Conservation (phyloP, 2,113 vertebrate genomes). For the Neotoma lepida region DNA sequence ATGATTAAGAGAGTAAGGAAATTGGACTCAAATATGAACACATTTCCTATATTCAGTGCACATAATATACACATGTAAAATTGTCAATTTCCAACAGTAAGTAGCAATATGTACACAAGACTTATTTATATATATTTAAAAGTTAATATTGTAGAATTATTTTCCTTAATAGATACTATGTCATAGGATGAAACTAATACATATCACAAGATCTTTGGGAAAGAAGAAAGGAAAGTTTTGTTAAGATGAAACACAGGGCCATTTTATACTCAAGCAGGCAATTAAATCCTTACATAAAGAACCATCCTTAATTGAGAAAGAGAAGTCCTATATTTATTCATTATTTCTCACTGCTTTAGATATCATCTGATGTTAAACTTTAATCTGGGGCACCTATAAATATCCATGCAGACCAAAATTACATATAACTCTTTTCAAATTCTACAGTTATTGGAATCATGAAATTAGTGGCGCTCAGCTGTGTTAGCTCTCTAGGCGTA, state of each 20-base stretch:
- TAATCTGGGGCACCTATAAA: slow-evolving; percentile 44
- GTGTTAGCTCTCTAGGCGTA: slow-evolving; percentile 19
- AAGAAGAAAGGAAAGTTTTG: neutral
- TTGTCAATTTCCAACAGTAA: neutral
- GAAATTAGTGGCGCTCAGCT: slow-evolving; percentile 49
- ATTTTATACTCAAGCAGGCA: neutral
- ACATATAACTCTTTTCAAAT: slow-evolving; percentile 41
- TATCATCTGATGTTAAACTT: slow-evolving; percentile 19
- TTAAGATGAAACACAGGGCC: neutral
- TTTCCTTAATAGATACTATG: neutral
- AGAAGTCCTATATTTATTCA: slow-evolving; percentile 2
- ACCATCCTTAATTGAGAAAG: neutral
- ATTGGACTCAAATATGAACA: neutral
- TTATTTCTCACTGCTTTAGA: neutral
- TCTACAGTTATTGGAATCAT: slow-evolving; percentile 46
- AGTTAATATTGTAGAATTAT: neutral
- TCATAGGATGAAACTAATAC: neutral
- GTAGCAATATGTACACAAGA: neutral
- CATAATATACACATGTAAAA: neutral
- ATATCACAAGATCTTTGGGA: neutral
- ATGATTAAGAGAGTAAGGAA: neutral
- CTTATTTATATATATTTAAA: neutral
- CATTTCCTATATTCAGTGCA: neutral
- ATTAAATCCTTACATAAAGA: neutral
- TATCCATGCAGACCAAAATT: neutral